phyloP scores from a whole-genome alignment of 30 jellyfish, hydroid and myxozoan genomes.

The Hydractinia symbiolongicarpus region DNA sequence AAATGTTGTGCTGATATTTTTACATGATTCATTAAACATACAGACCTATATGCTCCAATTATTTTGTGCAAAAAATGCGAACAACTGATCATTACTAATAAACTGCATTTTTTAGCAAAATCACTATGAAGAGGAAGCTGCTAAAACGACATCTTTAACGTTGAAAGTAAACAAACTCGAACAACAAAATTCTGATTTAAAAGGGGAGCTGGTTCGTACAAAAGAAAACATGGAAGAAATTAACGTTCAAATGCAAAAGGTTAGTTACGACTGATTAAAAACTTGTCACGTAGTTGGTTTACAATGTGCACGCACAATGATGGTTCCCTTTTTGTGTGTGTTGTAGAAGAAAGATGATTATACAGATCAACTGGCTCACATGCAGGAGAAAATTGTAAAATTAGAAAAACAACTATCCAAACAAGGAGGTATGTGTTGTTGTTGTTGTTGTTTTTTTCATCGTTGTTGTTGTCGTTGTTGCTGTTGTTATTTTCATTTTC shows the following conservation, averaged over 20 bases:
- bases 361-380: slow-evolving; percentile 25
- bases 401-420: slow-evolving; percentile 7
- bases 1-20: too few relatives aligned
- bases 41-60: neutral
- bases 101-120: slow-evolving; percentile 7
- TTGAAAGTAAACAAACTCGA: slow-evolving; percentile 24
- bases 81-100: neutral
- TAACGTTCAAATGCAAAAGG: slow-evolving; percentile 2
- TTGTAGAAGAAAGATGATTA: slow-evolving; percentile 22
- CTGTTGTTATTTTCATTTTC: too few relatives aligned
- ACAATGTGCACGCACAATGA: neutral
- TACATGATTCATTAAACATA: too few relatives aligned
- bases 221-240: slow-evolving; percentile 13
- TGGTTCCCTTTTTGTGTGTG: neutral
- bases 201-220: slow-evolving; percentile 11
- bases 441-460: neutral
- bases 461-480: too few relatives aligned
- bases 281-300: neutral
- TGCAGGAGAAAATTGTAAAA: slow-evolving; percentile 6
- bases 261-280: neutral
- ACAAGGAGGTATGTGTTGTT: neutral
- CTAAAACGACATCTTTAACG: neutral
- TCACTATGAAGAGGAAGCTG: slow-evolving; percentile 1
- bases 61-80: neutral
- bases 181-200: slow-evolving; percentile 13